phyloP scores from a whole-genome alignment of 2,113 vertebrate species.

The Todiramphus saurophagus region DNA sequence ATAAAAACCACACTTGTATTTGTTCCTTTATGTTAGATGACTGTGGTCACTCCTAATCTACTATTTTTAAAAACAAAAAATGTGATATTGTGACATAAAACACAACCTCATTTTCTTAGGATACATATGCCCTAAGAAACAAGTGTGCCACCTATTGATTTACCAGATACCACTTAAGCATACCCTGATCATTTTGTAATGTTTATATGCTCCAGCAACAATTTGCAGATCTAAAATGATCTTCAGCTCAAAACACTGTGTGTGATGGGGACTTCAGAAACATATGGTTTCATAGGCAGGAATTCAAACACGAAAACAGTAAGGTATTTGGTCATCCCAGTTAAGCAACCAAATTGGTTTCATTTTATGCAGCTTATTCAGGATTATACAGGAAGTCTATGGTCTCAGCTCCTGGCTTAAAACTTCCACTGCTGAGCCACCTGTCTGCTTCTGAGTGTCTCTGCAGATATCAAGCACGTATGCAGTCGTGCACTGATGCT shows the following conservation, averaged over 20 bases:
- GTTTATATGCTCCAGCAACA: not conserved
- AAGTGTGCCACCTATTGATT: not conserved
- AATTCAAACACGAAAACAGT: not conserved
- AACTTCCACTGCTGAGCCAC: not conserved
- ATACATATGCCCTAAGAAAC: not conserved
- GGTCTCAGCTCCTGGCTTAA: not conserved
- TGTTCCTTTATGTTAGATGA: not conserved
- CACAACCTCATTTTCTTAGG: not conserved
- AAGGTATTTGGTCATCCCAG: not conserved
- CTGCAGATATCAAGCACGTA: not conserved
- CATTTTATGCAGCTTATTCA: not conserved
- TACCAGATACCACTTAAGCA: not conserved
- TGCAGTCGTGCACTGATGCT: too few relatives aligned
- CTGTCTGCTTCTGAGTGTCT: not conserved
- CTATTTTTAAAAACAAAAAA: not conserved
- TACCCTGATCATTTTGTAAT: not conserved
- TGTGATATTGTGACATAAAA: not conserved
- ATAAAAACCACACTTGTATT: not conserved
- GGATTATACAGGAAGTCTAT: not conserved
- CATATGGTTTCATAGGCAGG: not conserved
- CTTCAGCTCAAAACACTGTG: not conserved
- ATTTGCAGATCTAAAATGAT: not conserved
- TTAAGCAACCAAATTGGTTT: not conserved
- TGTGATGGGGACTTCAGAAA: not conserved
- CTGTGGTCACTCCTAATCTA: not conserved